Conservation (phyloP, 2,113 vertebrate species). For the Ariopsis seemanni region DNA sequence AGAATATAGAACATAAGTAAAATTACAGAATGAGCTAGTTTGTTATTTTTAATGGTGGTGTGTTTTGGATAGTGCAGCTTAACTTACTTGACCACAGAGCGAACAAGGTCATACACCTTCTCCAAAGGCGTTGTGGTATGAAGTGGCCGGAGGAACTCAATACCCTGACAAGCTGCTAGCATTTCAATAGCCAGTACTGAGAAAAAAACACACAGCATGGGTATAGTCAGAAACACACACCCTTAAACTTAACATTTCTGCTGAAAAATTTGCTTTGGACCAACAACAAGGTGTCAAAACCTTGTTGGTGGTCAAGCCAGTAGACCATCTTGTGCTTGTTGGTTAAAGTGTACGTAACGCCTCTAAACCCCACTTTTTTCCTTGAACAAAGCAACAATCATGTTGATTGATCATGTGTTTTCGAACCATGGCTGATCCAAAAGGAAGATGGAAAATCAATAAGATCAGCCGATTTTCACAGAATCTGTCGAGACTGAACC, state of each 20-base stretch:
- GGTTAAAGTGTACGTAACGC: no score
- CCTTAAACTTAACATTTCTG: not conserved
- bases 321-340: not conserved
- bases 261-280: not conserved
- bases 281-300: not conserved
- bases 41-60: conserved; percentile 43
- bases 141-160: conserved; percentile 95
- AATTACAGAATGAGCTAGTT: conserved; percentile 59
- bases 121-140: conserved; percentile 94
- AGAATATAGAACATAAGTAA: conserved; percentile 22
- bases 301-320: not conserved
- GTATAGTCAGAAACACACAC: not conserved
- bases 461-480: no score
- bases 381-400: no score
- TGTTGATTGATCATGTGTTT: no score
- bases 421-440: no score
- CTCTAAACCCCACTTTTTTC: no score
- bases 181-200: conserved; percentile 94
- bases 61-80: conserved; percentile 64
- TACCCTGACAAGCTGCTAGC: conserved; percentile 93
- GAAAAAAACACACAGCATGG: conserved; percentile 26
- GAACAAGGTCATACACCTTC: conserved; percentile 97
- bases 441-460: no score
- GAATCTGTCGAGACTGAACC: no score
- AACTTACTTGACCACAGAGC: conserved; percentile 90